Conservation (phyloP, 2,888 invertebrate species). For the Drosophila melanosoma region DNA sequence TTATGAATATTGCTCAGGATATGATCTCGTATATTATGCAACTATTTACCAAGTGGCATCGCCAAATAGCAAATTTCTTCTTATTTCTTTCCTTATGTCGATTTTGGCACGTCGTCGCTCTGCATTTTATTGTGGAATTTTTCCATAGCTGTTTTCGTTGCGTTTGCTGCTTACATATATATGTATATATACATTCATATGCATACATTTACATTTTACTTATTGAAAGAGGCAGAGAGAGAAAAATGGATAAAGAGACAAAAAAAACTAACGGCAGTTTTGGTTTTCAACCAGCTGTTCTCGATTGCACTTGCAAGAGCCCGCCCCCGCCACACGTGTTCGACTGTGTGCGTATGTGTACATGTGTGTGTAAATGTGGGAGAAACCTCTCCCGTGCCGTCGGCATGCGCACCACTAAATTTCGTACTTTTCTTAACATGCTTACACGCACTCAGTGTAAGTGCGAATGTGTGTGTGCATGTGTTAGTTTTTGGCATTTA, state of each 20-base stretch:
- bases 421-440: neutral
- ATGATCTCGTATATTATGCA: neutral
- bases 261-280: conserved; percentile 36
- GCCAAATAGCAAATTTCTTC: conserved; percentile 16
- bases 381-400: conserved; percentile 25
- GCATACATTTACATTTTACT: conserved; percentile 4
- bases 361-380: conserved; percentile 14
- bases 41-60: conserved; percentile 9
- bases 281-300: conserved; percentile 48
- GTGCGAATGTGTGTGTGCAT: neutral
- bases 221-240: conserved; percentile 16
- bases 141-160: conserved; percentile 30
- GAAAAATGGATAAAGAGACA: neutral
- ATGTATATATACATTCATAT: neutral
- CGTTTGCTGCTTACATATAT: conserved; percentile 1
- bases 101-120: conserved; percentile 46
- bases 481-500: neutral
- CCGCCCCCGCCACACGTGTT: conserved; percentile 11
- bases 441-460: no score
- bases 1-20: conserved; percentile 1
- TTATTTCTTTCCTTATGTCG: conserved; percentile 11
- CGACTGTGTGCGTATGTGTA: neutral
- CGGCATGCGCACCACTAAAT: conserved; percentile 20
- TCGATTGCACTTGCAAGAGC: conserved; percentile 30
- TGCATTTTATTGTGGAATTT: conserved; percentile 51